A percentile compares a stretch with the other conserved stretches of the same genome.
These are phyloP conservation scores for Catocala sponsa DNA, from an alignment of 2,888 invertebrate species.

Conservation along the genomic window DNA sequence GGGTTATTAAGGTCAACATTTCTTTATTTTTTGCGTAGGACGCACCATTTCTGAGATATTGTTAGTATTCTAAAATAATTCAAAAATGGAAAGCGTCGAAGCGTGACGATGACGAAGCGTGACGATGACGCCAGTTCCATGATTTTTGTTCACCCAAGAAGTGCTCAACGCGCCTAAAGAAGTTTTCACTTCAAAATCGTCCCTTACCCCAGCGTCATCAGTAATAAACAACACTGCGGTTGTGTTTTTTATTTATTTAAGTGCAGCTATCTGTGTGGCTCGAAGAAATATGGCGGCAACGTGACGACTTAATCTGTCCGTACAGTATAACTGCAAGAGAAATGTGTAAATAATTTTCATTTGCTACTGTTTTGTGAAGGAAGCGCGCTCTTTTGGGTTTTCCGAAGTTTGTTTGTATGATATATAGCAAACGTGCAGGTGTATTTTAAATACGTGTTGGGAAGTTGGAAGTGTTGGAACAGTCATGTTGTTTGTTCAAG, in stretches of 20 bases:
- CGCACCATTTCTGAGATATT: no score
- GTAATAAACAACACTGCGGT: constrained; percentile 40
- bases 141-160: no score
- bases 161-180: no score
- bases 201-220: constrained; percentile 24
- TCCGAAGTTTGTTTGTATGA: constrained; percentile 1
- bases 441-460: not conserved
- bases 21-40: no score
- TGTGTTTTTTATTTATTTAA: constrained; percentile 65
- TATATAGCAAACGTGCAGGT: not conserved
- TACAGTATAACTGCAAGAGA: constrained; percentile 55
- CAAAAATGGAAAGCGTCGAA: no score
- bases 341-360: constrained; percentile 68
- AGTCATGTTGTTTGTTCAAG: no score
- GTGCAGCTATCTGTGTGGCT: constrained; percentile 55
- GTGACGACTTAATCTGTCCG: constrained; percentile 76
- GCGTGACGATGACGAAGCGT: no score
- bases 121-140: no score
- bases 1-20: no score
- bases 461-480: not conserved
- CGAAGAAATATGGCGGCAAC: constrained; percentile 70
- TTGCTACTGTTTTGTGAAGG: constrained; percentile 31
- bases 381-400: constrained; percentile 9
- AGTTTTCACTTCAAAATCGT: no score
- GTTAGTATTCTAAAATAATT: no score